A percentile compares a stretch with the other conserved stretches of the same genome.
These are phyloP conservation scores for Characodon lateralis DNA, from an alignment of 2,797 vertebrate genomes.

Conservation along the genomic window DNA sequence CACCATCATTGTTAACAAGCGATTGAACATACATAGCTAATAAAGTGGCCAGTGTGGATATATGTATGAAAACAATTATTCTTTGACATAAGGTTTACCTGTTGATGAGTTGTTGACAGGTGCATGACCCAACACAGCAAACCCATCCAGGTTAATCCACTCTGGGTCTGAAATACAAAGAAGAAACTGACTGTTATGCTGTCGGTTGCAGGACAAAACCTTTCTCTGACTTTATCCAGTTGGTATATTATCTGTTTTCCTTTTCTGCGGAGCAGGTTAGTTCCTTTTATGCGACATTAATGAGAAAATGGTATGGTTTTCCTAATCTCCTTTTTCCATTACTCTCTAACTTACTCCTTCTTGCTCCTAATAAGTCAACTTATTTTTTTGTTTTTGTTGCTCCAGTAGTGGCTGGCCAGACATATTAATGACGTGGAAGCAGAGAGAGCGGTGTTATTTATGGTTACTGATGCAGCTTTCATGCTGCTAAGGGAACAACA, in stretches of 20 bases:
- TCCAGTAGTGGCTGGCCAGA: conserved; percentile 47
- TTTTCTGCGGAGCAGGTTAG: background rate
- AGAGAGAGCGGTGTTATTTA: conserved; percentile 65
- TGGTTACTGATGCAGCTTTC: conserved; percentile 54
- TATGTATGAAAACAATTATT: conserved; percentile 6
- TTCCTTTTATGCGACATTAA: background rate
- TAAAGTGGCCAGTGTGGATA: background rate
- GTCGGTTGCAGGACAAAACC: background rate
- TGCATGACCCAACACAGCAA: conserved; percentile 79
- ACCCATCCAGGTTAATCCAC: conserved; percentile 82
- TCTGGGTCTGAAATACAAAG: conserved; percentile 75
- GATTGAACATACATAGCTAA: background rate
- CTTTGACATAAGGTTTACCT: conserved; percentile 66
- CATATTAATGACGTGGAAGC: conserved; percentile 51
- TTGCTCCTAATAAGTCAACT: conserved; percentile 16
- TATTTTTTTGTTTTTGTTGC: conserved; percentile 23
- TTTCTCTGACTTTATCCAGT: background rate
- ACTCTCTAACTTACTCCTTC: background rate
- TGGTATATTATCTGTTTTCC: background rate
- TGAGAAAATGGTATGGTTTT: background rate
- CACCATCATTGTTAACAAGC: background rate
- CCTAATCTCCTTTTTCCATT: background rate
- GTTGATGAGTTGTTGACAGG: conserved; percentile 78
- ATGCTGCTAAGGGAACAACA: conserved; percentile 59
- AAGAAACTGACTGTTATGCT: conserved; percentile 1